A percentile compares a stretch with the other conserved stretches of the same genome.
These are phyloP conservation scores for Sympetrum striolatum DNA, from an alignment of 2,888 invertebrate genomes.

Conservation along the genomic window DNA sequence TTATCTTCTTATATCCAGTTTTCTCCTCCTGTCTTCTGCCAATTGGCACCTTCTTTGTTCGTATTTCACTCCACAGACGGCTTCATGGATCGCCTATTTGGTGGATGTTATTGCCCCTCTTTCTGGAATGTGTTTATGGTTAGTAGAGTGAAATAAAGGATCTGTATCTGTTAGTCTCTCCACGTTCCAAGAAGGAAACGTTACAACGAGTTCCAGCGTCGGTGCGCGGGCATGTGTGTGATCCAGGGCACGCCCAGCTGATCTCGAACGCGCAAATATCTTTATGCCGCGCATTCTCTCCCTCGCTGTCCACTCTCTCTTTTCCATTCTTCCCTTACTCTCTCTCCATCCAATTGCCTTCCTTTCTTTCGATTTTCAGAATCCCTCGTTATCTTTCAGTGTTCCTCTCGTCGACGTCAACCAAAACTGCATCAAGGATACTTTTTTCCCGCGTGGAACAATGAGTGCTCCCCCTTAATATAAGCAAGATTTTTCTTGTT, in stretches of 20 bases:
- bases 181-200: neutral
- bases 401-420: neutral
- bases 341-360: neutral
- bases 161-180: neutral
- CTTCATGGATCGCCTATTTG: no score
- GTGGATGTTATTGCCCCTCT: no score
- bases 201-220: no score
- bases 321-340: neutral
- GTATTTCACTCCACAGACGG: no score
- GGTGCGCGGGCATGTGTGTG: neutral
- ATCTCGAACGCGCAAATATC: constrained; percentile 8
- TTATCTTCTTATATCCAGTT: no score
- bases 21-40: no score
- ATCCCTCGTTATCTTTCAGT: neutral
- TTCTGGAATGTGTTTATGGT: no score
- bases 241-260: constrained; percentile 15
- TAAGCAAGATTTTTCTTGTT: neutral
- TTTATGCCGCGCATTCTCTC: neutral
- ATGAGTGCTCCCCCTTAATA: neutral
- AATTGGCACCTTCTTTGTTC: no score
- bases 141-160: no score
- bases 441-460: neutral
- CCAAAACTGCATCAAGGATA: neutral
- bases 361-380: neutral
- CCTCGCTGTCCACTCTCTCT: neutral